phyloP scores from a whole-genome alignment of 2,888 invertebrate species.

The Brassicogethes aeneus region DNA sequence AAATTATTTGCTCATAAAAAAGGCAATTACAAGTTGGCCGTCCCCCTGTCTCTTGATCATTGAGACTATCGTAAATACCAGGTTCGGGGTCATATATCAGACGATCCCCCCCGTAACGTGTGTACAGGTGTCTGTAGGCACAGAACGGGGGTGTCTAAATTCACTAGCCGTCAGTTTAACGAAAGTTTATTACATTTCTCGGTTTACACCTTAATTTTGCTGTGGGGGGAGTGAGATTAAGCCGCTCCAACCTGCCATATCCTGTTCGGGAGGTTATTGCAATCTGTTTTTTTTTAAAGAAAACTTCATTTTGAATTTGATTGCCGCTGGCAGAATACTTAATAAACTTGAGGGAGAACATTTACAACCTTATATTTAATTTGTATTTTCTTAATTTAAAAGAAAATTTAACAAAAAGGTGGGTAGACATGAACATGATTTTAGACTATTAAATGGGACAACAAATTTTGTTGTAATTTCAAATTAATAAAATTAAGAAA shows the following conservation, averaged over 20 bases:
- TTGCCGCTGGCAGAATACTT: too few species aligned
- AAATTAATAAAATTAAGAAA: too few species aligned
- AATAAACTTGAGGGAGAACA: too few species aligned
- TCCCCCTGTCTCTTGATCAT: background rate
- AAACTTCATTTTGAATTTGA: background rate
- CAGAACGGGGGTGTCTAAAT: background rate
- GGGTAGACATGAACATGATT: too few species aligned
- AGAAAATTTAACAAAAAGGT: too few species aligned
- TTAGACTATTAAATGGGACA: too few species aligned
- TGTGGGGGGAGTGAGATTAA: background rate
- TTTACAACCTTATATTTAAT: too few species aligned
- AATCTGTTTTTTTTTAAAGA: background rate
- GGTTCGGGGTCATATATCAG: background rate
- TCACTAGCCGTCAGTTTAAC: slow-evolving; percentile 19
- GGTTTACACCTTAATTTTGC: slow-evolving; percentile 14
- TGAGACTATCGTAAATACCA: background rate
- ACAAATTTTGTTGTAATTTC: too few species aligned
- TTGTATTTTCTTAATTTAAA: too few species aligned
- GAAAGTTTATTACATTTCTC: slow-evolving; percentile 22
- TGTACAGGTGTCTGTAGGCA: background rate
- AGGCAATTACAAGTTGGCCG: background rate
- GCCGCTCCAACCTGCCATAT: background rate
- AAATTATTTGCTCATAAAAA: background rate
- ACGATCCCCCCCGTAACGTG: background rate
- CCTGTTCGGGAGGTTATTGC: background rate